Evolutionary conservation across 1,140 invertebrate genomes (phyloP).

Genomic region (Diprion similis): DNA sequence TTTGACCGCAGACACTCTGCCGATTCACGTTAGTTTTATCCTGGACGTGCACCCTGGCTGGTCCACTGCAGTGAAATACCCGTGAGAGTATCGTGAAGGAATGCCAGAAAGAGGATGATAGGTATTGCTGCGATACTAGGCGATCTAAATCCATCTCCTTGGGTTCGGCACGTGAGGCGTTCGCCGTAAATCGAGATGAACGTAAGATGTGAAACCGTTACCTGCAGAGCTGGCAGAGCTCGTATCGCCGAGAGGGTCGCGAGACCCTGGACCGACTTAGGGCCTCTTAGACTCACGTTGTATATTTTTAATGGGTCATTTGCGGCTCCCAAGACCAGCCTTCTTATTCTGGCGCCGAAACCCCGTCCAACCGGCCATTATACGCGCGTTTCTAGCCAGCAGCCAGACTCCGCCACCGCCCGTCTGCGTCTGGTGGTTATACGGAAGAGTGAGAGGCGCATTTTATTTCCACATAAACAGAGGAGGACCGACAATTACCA

Average conservation of each 20-base stretch:
- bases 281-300: neutral
- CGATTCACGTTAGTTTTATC: too few species aligned
- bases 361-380: neutral
- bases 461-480: slow-evolving; percentile 1
- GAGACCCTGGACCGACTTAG: neutral
- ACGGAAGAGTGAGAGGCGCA: neutral
- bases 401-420: too few species aligned
- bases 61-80: too few species aligned
- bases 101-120: too few species aligned
- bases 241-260: neutral
- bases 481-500: neutral
- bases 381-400: neutral
- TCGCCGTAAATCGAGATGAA: neutral
- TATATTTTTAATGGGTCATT: slow-evolving; percentile 8
- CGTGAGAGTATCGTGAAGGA: too few species aligned
- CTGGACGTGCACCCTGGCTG: too few species aligned
- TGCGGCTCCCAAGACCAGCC: neutral
- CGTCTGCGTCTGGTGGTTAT: too few species aligned
- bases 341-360: slow-evolving; percentile 1
- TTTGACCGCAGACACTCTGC: too few species aligned
- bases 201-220: neutral
- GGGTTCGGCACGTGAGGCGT: too few species aligned
- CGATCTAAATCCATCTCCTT: too few species aligned
- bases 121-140: too few species aligned
- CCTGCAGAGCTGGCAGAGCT: neutral